A percentile compares a stretch with the other conserved stretches of the same genome.
Evolutionary conservation across 2,797 vertebrate species (phyloP).

Genomic region (Microctenopoma lineatum): DNA sequence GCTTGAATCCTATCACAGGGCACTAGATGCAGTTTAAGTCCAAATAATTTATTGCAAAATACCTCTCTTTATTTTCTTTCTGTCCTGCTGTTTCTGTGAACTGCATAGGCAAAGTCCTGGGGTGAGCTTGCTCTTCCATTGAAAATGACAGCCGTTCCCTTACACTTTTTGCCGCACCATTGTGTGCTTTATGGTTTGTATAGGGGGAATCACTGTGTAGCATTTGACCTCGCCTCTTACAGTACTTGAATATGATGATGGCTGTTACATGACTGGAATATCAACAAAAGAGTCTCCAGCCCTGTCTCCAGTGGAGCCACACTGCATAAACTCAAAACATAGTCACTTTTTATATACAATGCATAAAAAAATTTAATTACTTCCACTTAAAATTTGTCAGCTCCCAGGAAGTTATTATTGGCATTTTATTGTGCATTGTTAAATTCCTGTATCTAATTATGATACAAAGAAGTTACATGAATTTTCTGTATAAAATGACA

Average conservation of each 20-base stretch:
- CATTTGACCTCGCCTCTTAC: slow-evolving; percentile 87
- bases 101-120: slow-evolving; percentile 83
- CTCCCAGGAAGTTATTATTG: slow-evolving; percentile 31
- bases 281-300: slow-evolving; percentile 76
- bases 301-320: slow-evolving; percentile 69
- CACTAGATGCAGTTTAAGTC: slow-evolving; percentile 84
- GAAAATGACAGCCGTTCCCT: slow-evolving; percentile 83
- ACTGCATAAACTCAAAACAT: slow-evolving; percentile 70
- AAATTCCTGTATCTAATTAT: slow-evolving; percentile 30
- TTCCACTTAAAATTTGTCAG: slow-evolving; percentile 51
- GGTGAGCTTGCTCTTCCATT: slow-evolving; percentile 84
- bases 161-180: slow-evolving; percentile 88
- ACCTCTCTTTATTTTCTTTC: slow-evolving; percentile 71
- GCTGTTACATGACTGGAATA: slow-evolving; percentile 86
- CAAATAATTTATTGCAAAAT: slow-evolving; percentile 86
- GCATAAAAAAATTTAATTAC: slow-evolving; percentile 54
- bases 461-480: slow-evolving; percentile 14
- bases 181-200: slow-evolving; percentile 89
- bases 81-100: slow-evolving; percentile 78
- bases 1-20: slow-evolving; percentile 82
- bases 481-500: slow-evolving; percentile 11
- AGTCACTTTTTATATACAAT: slow-evolving; percentile 57
- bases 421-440: slow-evolving; percentile 34
- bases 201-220: slow-evolving; percentile 85
- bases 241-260: slow-evolving; percentile 89